Evolutionary conservation across 1,140 invertebrate genomes (phyloP), one percentile per base, ranked within the genome.

Genomic region (Tyrophagus putrescentiae): DNA sequence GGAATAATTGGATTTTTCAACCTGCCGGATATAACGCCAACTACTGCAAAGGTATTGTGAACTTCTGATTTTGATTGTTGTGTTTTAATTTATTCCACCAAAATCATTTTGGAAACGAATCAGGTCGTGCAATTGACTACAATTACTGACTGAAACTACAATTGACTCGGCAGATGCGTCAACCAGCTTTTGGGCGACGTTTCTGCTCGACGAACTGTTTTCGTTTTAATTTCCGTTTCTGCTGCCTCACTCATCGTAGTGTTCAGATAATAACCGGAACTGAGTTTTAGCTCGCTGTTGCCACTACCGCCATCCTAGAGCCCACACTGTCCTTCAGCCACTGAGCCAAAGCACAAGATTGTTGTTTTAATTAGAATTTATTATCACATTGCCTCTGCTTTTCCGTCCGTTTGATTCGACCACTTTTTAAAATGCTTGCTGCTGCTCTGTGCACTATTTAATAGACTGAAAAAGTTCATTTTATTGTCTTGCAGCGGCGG

Each of bases 1-100:
- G 63, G 63, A 50, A 64, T 45, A 63, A 64, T 62, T 64, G 63
- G 63, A 64, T 64, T 32, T 23, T 64, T 9, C 57, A 63, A 28
- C 63, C 63, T 4, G 28, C 45, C 1, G 63, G 63, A 13, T 64
- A 64, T 39, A 36, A 60, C 36, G 63, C 56, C 7, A 63, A 64
- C 56, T 64, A 64, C 29, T 64, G 63, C 36, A 57, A 60, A 56
- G 63, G 62, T 63, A 60, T 50, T 5, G 28, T 18, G n/a, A n/a
- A n/a, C n/a, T n/a, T n/a, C n/a, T n/a, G n/a, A n/a, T n/a, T n/a
- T 7, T 48, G 44, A 13, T 39, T 39, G 36, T 13, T 39, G 13
- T 13, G n/a, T 39, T 39, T n/a, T 39, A n/a, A 13, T 39, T 39
- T n/a, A n/a, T n/a, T 13, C 36, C n/a, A 39, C 13, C n/a, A 13